Conservation (phyloP, 2,113 vertebrate species). For the Alectura lathami region DNA sequence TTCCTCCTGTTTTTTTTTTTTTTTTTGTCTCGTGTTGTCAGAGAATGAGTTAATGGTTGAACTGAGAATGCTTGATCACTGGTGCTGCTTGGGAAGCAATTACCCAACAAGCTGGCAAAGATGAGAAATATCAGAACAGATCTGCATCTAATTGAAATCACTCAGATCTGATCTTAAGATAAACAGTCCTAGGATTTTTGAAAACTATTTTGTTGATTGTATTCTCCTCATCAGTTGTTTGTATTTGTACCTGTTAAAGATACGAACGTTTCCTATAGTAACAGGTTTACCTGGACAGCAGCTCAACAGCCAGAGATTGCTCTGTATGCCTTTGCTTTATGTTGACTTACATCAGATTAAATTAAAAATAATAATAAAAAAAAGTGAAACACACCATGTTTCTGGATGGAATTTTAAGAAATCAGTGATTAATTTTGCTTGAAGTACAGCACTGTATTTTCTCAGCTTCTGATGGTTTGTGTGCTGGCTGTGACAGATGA, state of each 20-base stretch:
- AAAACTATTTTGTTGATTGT: slow-evolving; percentile 69
- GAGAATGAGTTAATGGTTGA: slow-evolving; percentile 22
- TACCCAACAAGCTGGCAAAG: slow-evolving; percentile 62
- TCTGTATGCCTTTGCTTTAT: not conserved
- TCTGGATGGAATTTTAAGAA: slow-evolving; percentile 37
- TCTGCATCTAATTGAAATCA: slow-evolving; percentile 72
- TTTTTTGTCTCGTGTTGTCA: not conserved
- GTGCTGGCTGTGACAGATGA: not conserved
- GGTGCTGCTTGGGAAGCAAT: slow-evolving; percentile 34
- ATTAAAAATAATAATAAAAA: not conserved
- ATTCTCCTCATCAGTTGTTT: slow-evolving; percentile 70
- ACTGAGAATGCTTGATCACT: slow-evolving; percentile 27
- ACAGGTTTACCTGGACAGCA: slow-evolving; percentile 48
- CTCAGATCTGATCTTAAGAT: slow-evolving; percentile 66
- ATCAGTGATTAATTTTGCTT: slow-evolving; percentile 23
- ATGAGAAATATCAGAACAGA: slow-evolving; percentile 68
- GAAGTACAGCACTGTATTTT: not conserved
- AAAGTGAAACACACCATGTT: not conserved
- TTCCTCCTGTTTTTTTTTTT: not conserved
- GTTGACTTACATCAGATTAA: slow-evolving; percentile 43
- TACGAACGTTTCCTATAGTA: slow-evolving; percentile 57
- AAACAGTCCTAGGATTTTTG: slow-evolving; percentile 70
- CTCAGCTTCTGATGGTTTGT: slow-evolving; percentile 7
- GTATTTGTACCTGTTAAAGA: slow-evolving; percentile 75
- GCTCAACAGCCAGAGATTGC: slow-evolving; percentile 23